Conservation (phyloP, 2,113 vertebrate genomes). For the Heteronetta atricapilla region DNA sequence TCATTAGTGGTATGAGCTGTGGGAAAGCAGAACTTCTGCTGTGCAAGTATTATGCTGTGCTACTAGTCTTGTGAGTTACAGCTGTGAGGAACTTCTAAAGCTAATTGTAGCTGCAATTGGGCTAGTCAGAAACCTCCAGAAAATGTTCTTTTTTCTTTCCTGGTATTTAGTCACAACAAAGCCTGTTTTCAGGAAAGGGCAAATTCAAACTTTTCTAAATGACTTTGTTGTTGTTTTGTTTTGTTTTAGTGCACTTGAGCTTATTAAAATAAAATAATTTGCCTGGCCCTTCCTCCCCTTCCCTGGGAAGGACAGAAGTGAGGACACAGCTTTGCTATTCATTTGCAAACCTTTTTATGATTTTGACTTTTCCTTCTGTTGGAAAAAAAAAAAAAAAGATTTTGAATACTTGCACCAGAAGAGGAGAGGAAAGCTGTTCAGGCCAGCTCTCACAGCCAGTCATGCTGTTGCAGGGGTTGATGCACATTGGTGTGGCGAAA, state of each 20-base stretch:
- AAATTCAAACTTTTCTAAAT: not conserved
- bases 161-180: not conserved
- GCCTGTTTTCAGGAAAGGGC: not conserved
- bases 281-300: not conserved
- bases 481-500: fast-evolving
- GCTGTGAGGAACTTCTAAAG: not conserved
- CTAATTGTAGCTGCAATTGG: fast-evolving
- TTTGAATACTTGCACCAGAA: fast-evolving
- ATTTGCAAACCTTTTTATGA: not conserved
- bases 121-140: not conserved
- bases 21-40: not conserved
- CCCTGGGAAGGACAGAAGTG: not conserved
- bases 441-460: fast-evolving
- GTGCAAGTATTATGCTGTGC: not conserved
- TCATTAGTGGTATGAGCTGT: not conserved
- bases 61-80: not conserved
- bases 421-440: not conserved
- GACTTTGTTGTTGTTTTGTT: not conserved
- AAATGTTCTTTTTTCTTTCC: not conserved
- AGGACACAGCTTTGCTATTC: not conserved
- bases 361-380: not conserved
- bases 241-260: not conserved
- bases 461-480: not conserved
- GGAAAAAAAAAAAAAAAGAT: not conserved
- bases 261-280: not conserved